Base-by-base conservation (phyloP, 1,140 invertebrate genomes). In the Triops longicaudatus region DNA sequence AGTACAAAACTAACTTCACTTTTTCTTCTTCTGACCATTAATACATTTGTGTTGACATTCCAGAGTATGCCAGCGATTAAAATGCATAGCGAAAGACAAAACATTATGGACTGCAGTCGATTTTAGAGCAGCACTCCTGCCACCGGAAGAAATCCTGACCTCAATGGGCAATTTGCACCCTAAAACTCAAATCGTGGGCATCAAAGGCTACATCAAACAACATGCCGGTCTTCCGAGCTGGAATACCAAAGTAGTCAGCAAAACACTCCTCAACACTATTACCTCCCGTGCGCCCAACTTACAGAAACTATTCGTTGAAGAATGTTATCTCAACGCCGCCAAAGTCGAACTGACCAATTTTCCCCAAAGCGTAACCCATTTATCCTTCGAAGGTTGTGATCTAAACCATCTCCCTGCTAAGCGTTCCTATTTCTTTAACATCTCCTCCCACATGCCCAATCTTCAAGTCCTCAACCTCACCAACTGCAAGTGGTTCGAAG, bases 401-500 rank as follows among this genome's bases (percentile, higher is more conserved):
- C 82, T 88, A 80, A 82, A 81, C 82, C 83, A 87, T 81, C 78
- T 85, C 75, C 81, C 84, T 5, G 81, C 83, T 5, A 85, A 87
- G 72, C 88, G 86, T 80, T 87, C 88, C 28, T 88, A 87, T 81
- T 82, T 89, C 80, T 86, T 85, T 78, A 86, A 85, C 73, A 87
- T 91, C 76, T 86, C 89, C 77, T 82, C 85, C 26, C 84, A 86
- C 76, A 83, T 90, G 81, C 84, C 86, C 10, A 79, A 85, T 74
- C 81, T 90, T 73, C 87, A 88, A 84, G 88, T 90, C 72, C 82
- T 92, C 43, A 88, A 90, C 80, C 83, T 92, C 31, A 89, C 88
- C 43, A 85, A 89, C 78, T 91, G 90, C 81, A 82, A 85, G n/a
- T 92, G 91, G 91, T 86, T 92, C 80, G 87, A 89, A 74, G 87